Percentiles rank a stretch among this genome's conserved stretches.
Evolutionary conservation across 1,140 invertebrate genomes (phyloP).

Genomic region (Sminthurinus signatus): DNA sequence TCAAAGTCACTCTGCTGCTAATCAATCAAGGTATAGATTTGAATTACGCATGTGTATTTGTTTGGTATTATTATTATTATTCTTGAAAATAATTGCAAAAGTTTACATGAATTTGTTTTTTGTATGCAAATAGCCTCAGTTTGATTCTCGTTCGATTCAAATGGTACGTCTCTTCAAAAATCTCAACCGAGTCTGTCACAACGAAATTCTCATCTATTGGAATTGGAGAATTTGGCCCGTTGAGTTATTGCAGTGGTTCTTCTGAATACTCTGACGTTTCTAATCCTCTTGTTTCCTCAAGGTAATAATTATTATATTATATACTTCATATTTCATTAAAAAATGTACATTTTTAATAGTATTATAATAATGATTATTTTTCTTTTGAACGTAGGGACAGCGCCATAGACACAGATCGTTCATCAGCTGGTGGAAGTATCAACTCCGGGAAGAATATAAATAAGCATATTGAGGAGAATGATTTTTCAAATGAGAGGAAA

Average conservation of each 20-base stretch:
- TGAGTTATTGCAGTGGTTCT: conserved; percentile 37
- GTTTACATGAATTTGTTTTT: too few species aligned
- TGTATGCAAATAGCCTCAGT: conserved; percentile 71
- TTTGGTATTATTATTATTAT: not conserved
- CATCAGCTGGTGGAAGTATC: conserved; percentile 28
- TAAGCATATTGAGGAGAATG: conserved; percentile 13
- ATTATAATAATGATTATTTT: too few species aligned
- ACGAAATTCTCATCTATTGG: conserved; percentile 6
- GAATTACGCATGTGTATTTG: not conserved
- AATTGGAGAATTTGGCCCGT: conserved; percentile 33
- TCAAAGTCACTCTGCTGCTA: conserved; percentile 43
- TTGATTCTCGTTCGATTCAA: conserved; percentile 59
- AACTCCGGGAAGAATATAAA: conserved; percentile 17
- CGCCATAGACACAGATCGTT: conserved; percentile 40
- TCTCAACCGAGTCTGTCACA: not conserved
- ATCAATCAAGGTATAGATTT: too few species aligned
- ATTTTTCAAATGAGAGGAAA: conserved; percentile 12
- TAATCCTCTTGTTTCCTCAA: conserved; percentile 37
- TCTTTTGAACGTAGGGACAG: too few species aligned
- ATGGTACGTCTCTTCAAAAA: conserved; percentile 26
- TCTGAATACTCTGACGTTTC: conserved; percentile 38
- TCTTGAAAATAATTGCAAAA: too few species aligned
- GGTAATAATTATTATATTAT: too few species aligned
- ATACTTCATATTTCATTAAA: not conserved
- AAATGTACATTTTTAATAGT: not conserved